These are phyloP conservation scores for Acyrthosiphon pisum DNA, from an alignment of 1,140 invertebrate species.

Conservation along the genomic window DNA sequence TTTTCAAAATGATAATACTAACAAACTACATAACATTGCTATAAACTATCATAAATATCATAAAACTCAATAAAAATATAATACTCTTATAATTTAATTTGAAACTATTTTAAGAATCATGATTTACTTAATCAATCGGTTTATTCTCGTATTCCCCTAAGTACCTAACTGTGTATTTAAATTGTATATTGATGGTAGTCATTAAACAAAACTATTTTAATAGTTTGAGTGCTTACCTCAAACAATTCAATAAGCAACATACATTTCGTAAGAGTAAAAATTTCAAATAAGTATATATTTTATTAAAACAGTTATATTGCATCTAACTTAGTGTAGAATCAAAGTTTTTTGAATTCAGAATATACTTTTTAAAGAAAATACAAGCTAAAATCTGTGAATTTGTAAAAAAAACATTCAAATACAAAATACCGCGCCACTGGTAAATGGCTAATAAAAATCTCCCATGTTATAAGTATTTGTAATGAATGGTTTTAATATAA, in stretches of 20 bases:
- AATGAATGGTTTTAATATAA: slow-evolving; percentile 52
- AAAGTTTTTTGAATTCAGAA: neutral
- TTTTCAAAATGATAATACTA: no score
- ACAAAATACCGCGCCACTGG: neutral
- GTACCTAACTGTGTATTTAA: neutral
- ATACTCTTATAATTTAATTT: neutral
- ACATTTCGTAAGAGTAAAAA: neutral
- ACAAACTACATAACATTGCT: no score
- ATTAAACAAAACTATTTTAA: neutral
- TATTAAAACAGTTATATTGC: slow-evolving; percentile 19
- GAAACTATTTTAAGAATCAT: neutral
- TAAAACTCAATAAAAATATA: neutral
- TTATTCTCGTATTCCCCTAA: neutral
- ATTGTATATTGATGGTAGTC: neutral
- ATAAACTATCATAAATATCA: no score
- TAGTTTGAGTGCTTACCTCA: neutral
- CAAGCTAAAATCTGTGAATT: neutral
- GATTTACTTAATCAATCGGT: neutral
- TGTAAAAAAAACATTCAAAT: no score
- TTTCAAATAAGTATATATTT: neutral
- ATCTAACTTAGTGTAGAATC: neutral
- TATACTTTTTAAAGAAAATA: neutral
- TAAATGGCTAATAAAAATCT: slow-evolving; percentile 6
- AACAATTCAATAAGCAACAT: neutral
- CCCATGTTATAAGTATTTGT: neutral